Conservation (phyloP, 2,797 vertebrate species). For the Mormyrops boulengeri region DNA sequence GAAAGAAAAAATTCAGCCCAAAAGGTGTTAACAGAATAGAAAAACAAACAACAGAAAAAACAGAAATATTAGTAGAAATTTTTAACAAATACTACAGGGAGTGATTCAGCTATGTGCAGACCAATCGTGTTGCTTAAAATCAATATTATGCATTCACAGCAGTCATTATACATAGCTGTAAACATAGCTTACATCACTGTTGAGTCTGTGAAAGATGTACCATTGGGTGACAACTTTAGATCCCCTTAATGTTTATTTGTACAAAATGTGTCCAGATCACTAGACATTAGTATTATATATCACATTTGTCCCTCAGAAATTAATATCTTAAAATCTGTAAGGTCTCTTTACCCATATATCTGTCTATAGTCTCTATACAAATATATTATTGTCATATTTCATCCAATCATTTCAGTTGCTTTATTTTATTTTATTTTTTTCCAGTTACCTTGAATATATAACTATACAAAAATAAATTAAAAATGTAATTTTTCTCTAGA, state of each 20-base stretch:
- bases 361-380: not conserved
- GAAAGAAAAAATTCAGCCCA: not conserved
- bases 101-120: not conserved
- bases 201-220: constrained; percentile 85
- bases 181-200: constrained; percentile 69
- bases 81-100: not conserved
- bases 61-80: not conserved
- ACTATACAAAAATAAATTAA: not conserved
- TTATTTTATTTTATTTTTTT: not conserved
- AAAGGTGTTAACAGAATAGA: not conserved
- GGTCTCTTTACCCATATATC: not conserved
- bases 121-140: not conserved
- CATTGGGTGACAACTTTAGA: constrained; percentile 86
- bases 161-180: not conserved
- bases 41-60: not conserved
- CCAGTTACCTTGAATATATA: not conserved
- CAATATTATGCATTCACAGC: not conserved
- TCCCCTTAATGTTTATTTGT: constrained; percentile 42
- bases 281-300: not conserved
- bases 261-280: not conserved
- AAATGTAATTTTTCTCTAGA: not conserved
- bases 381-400: not conserved
- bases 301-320: not conserved
- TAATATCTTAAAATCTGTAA: not conserved
- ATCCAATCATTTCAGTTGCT: not conserved